phyloP scores from a whole-genome alignment of 2,888 invertebrate genomes.

The Didymodactylos carnosus region DNA sequence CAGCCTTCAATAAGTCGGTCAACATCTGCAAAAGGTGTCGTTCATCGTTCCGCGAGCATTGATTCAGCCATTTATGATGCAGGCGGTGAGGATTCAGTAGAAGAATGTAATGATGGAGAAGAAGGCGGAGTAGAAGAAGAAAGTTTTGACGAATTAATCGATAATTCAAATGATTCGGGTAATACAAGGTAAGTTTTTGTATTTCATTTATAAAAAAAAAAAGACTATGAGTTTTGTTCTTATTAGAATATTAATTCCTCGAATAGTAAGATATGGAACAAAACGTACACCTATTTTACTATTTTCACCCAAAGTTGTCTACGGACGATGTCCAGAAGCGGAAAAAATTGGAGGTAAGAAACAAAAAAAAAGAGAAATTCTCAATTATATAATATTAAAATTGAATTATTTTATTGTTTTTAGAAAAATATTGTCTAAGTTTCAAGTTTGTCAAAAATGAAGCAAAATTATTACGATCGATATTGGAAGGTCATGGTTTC shows the following conservation, averaged over 20 bases:
- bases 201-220: background rate
- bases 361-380: too few species aligned
- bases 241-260: background rate
- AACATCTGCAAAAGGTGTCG: background rate
- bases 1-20: too few species aligned
- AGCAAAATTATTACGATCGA: conserved; percentile 32
- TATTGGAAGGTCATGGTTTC: conserved; percentile 32
- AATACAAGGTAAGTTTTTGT: too few species aligned
- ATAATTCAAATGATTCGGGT: too few species aligned
- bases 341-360: background rate
- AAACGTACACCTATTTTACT: background rate
- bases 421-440: conserved; percentile 32
- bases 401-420: conserved; percentile 11
- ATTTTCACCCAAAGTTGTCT: background rate
- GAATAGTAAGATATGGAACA: background rate
- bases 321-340: background rate
- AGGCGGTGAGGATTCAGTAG: background rate
- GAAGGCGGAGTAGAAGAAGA: background rate
- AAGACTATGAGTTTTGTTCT: background rate
- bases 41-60: background rate
- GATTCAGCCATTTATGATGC: background rate
- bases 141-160: background rate
- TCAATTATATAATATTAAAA: background rate
- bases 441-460: conserved; percentile 37
- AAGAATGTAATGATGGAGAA: background rate